Base-by-base conservation (phyloP, 1,140 invertebrate species). In the Leptinotarsa undecemlineata region DNA sequence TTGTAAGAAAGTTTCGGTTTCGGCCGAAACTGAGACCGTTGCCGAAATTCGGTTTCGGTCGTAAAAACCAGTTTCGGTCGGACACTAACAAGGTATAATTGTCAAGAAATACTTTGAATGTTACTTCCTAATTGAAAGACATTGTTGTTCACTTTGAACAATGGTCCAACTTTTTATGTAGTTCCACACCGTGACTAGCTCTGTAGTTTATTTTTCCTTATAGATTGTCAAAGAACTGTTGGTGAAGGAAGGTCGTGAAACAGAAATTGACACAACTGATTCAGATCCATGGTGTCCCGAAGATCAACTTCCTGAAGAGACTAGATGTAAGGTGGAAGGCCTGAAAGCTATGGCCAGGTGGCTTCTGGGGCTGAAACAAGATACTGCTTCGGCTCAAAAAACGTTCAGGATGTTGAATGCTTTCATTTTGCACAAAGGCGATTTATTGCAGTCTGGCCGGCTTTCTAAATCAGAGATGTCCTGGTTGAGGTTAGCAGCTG, bases 301-400 rank as follows among this genome's bases (percentile, higher is more conserved):
- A 84, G 93, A 96, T 48, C 90, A 95, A 74, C 86, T 98, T 15
- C 95, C 96, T 1, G 92, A 96, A 81, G 95, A 97, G 85, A 98
- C 96, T 0, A 90, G 94, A 71, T 96, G 95, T 84, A 97, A 98
- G 88, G 89, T 98, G 73, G 96, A 98, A 86, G 96, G 95, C 0
- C 89, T 99, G 76, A 99, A 99, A 85, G 93, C 96, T 74, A 97
- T 99, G 92, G 96, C 96, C 2, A 90, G 97, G 42, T 99, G 97
- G 97, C 86, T 99, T 15, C 86, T 98, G 48, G 97, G 97, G 1
- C 85, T 98, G 6, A 97, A 97, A 86, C 91, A 91, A 67, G 94
- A 96, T 81, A 92, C 92, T 74, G 89, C 96, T 57, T 95, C 95
- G 1, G 96, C 95, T 0, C 94, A 96, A 83, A 98, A 98, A 84